Evolutionary conservation across 92 coral and sea anemone genomes (phyloP).

Genomic region (Phenganax stokvisi): DNA sequence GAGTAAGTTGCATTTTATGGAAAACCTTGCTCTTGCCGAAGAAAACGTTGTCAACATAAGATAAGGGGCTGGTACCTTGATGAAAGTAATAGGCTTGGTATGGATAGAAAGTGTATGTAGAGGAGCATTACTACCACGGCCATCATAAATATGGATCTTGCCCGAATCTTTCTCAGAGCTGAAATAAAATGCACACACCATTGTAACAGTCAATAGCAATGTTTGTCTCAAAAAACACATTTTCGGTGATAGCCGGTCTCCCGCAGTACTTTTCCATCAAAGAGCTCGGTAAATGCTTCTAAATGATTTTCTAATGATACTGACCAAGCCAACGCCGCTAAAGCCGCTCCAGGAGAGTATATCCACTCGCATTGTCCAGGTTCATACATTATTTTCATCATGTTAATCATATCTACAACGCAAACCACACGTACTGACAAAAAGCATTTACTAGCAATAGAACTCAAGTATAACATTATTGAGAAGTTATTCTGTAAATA

Average conservation of each 20-base stretch:
- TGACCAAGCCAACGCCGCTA: conserved; percentile 91
- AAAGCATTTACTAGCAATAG: neutral
- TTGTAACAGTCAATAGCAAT: neutral
- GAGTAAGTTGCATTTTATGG: no score
- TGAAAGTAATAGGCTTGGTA: conserved; percentile 60
- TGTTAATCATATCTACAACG: conserved; percentile 88
- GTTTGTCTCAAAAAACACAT: no score
- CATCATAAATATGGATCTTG: conserved; percentile 81
- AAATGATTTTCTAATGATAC: neutral
- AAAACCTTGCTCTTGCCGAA: neutral
- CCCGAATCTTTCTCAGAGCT: conserved; percentile 94
- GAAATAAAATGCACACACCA: neutral
- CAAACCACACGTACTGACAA: neutral
- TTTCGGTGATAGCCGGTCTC: neutral
- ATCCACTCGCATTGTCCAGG: conserved; percentile 99
- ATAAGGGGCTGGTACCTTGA: conserved; percentile 51
- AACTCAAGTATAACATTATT: no score
- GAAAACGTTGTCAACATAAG: neutral
- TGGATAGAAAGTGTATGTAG: conserved; percentile 72
- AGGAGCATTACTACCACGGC: conserved; percentile 75
- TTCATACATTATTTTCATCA: conserved; percentile 67
- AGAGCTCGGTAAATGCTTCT: neutral
- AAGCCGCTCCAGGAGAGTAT: conserved; percentile 81
- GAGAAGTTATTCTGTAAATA: no score
- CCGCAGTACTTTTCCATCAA: neutral